Percentiles rank a stretch among this genome's conserved stretches.
phyloP scores from a whole-genome alignment of 2,113 vertebrate genomes.

The Sclerurus mexicanus region DNA sequence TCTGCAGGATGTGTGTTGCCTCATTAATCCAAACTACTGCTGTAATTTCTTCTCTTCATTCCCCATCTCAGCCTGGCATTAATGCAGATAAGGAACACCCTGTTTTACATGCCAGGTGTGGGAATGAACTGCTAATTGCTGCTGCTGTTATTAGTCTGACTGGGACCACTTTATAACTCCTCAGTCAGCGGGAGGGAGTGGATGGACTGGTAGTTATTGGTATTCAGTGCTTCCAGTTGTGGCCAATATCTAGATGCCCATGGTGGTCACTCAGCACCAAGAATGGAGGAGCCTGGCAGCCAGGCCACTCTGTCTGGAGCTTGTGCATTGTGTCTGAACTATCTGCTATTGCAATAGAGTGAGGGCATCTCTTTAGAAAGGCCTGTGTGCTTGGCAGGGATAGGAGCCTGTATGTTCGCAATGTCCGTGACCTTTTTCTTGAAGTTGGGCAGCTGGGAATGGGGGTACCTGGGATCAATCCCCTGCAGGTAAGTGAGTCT shows the following conservation, averaged over 20 bases:
- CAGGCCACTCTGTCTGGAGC: fast-evolving
- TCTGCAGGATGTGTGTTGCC: slow-evolving; percentile 29
- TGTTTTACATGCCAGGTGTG: background rate
- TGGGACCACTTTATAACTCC: background rate
- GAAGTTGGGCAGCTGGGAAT: background rate
- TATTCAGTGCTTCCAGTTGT: fast-evolving
- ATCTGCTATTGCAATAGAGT: background rate
- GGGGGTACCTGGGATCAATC: background rate
- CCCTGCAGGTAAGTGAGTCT: background rate
- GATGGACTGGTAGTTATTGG: background rate
- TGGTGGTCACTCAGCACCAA: background rate
- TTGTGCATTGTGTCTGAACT: background rate
- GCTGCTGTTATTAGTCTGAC: background rate
- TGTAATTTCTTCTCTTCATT: slow-evolving; percentile 10
- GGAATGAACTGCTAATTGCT: slow-evolving; percentile 45
- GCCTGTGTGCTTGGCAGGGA: fast-evolving
- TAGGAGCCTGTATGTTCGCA: fast-evolving
- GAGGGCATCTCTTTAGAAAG: background rate
- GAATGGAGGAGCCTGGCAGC: background rate
- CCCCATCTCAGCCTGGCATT: background rate
- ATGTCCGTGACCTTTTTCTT: too few species aligned
- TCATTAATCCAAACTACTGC: slow-evolving; percentile 65
- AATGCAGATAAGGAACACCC: slow-evolving; percentile 1
- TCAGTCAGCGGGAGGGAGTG: background rate
- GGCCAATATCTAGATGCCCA: fast-evolving